A percentile compares a stretch with the other conserved stretches of the same genome.
Conservation (phyloP, 2,797 vertebrate species). For the Scolopax bukidnonensis region DNA sequence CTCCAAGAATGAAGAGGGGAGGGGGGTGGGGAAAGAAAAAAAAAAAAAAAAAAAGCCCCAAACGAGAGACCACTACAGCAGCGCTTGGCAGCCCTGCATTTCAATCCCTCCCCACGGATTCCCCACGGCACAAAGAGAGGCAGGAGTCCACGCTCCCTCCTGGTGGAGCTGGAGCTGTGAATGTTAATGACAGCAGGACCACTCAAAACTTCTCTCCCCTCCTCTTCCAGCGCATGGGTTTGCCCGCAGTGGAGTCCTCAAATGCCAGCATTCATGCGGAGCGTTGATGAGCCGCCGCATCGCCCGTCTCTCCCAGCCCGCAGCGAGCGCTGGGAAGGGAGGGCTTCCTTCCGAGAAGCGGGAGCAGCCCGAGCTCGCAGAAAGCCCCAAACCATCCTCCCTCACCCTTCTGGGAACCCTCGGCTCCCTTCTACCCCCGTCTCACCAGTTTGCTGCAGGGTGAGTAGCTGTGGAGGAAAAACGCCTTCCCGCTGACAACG, state of each 20-base stretch:
- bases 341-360: background rate
- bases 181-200: background rate
- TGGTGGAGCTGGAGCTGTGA: conserved; percentile 29
- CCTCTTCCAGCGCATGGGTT: background rate
- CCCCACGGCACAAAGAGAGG: conserved; percentile 54
- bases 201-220: conserved; percentile 16
- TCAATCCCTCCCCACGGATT: conserved; percentile 40
- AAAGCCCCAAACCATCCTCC: background rate
- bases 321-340: background rate
- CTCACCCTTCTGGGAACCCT: background rate
- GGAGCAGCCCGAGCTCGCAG: background rate
- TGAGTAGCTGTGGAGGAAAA: background rate
- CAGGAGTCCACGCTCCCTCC: conserved; percentile 1
- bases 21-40: too few relatives aligned
- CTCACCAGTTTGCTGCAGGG: background rate
- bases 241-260: background rate
- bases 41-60: background rate
- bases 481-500: background rate
- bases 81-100: conserved; percentile 52
- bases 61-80: conserved; percentile 39
- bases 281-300: background rate
- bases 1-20: background rate
- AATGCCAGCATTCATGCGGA: background rate
- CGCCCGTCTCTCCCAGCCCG: background rate
- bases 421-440: background rate